Evolutionary conservation across 2,888 invertebrate genomes (phyloP).

Genomic region (Azorinus chamasolen): DNA sequence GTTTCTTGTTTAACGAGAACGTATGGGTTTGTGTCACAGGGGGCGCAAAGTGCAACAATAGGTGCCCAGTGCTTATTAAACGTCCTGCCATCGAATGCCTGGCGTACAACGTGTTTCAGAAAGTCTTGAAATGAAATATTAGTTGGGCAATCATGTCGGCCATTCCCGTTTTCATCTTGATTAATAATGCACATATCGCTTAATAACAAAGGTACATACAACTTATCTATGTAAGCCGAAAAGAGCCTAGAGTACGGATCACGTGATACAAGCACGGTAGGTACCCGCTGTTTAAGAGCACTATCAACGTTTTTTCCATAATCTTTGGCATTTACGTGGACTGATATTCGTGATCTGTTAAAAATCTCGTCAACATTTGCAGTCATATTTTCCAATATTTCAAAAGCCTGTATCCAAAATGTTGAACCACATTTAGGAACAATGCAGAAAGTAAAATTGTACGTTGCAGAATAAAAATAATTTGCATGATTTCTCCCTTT

Average conservation of each 20-base stretch:
- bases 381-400: conserved; percentile 4
- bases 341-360: background rate
- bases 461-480: conserved; percentile 6
- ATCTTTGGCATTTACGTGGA: background rate
- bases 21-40: conserved; percentile 25
- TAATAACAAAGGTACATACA: no score
- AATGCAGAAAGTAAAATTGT: conserved; percentile 42
- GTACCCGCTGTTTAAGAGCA: no score
- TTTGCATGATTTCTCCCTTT: background rate
- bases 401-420: conserved; percentile 43
- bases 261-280: no score
- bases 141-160: background rate
- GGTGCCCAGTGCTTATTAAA: conserved; percentile 45
- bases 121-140: conserved; percentile 40
- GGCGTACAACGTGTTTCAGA: conserved; percentile 9
- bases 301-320: no score
- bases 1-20: conserved; percentile 44
- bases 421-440: conserved; percentile 46
- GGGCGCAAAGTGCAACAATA: conserved; percentile 28
- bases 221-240: no score
- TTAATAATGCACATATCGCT: no score
- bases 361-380: conserved; percentile 13
- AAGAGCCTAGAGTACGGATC: no score
- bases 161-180: background rate
- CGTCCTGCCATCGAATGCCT: background rate